phyloP scores from a whole-genome alignment of 2,888 invertebrate genomes.

The Chrysolina americana region DNA sequence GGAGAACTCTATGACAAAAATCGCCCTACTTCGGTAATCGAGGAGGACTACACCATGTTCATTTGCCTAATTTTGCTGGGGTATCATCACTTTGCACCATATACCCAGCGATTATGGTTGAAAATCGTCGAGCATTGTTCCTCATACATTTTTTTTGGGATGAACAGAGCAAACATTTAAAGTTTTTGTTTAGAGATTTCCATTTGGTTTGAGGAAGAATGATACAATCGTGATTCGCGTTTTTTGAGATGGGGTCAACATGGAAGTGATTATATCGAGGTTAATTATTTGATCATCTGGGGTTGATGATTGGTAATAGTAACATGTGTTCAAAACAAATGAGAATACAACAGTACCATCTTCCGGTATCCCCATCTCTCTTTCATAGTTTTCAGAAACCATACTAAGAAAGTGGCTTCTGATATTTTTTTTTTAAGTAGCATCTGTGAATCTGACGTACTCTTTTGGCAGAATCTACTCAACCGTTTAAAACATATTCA shows the following conservation, averaged over 20 bases:
- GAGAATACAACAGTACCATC: too few relatives aligned
- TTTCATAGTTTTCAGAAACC: too few relatives aligned
- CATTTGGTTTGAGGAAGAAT: too few relatives aligned
- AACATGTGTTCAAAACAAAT: neutral
- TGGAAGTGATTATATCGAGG: neutral
- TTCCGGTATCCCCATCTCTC: too few relatives aligned
- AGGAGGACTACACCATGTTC: too few relatives aligned
- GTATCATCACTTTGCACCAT: neutral
- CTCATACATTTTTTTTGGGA: conserved; percentile 8
- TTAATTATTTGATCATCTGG: neutral
- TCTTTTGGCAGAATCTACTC: too few relatives aligned
- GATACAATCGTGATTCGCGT: neutral
- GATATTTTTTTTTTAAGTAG: too few relatives aligned
- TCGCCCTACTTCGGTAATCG: too few relatives aligned
- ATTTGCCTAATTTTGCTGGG: neutral
- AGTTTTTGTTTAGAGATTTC: neutral
- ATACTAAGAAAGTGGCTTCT: too few relatives aligned
- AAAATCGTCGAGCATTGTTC: conserved; percentile 5
- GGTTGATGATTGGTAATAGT: neutral
- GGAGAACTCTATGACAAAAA: too few relatives aligned
- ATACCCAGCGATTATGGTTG: neutral
- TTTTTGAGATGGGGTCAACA: neutral
- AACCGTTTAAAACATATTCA: too few relatives aligned
- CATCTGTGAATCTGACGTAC: too few relatives aligned
- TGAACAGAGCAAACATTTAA: conserved; percentile 4